Conservation (phyloP, 2,113 vertebrate genomes). For the Cervus canadensis region DNA sequence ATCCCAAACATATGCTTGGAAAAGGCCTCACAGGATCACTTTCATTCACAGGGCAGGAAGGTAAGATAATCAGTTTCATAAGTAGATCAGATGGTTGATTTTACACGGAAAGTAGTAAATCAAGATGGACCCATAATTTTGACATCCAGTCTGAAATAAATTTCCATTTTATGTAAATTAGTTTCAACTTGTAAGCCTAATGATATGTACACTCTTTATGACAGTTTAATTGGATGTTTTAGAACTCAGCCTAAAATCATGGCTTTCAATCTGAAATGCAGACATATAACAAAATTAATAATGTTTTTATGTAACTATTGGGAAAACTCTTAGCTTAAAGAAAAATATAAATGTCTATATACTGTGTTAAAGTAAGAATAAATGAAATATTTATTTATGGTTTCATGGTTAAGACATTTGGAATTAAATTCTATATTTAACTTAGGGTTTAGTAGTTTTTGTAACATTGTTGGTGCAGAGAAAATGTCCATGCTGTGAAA, state of each 20-base stretch:
- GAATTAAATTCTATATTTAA: neutral
- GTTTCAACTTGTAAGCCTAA: neutral
- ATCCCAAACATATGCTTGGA: neutral
- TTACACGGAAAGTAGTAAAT: neutral
- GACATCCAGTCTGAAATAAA: neutral
- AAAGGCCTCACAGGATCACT: neutral
- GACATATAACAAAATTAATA: neutral
- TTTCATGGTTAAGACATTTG: neutral
- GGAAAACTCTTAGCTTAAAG: neutral
- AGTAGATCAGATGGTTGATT: neutral
- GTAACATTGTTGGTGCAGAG: neutral
- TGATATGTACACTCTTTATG: neutral
- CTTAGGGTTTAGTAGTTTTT: neutral
- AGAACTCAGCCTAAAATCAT: neutral
- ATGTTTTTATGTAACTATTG: neutral
- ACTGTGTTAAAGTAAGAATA: neutral
- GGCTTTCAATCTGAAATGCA: neutral
- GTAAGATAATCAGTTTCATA: neutral
- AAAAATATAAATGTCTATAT: neutral
- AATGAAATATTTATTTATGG: neutral
- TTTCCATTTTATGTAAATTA: neutral
- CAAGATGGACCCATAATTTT: neutral
- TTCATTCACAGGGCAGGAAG: neutral
- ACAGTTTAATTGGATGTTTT: neutral
- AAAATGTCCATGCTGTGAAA: neutral